Evolutionary conservation across 1,140 invertebrate genomes (phyloP).

Genomic region (Zaprionus africanus): DNA sequence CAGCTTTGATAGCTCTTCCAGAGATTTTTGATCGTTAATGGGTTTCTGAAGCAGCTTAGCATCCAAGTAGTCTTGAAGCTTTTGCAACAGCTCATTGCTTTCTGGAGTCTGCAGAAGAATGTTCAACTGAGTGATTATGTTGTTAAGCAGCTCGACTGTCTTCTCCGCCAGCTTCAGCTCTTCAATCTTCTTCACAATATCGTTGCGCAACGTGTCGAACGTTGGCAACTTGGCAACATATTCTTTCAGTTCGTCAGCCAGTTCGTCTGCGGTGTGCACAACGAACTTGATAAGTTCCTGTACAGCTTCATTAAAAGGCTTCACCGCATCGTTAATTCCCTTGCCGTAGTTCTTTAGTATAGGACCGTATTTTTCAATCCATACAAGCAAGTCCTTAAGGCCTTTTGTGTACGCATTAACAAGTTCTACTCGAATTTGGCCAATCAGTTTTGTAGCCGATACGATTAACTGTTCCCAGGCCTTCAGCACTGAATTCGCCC

Average conservation of each 20-base stretch:
- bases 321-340: constrained; percentile 85
- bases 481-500: constrained; percentile 85
- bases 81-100: constrained; percentile 85
- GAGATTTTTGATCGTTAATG: constrained; percentile 85
- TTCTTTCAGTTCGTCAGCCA: constrained; percentile 84
- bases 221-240: constrained; percentile 86
- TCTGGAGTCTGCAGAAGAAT: constrained; percentile 86
- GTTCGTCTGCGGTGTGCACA: constrained; percentile 85
- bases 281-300: constrained; percentile 85
- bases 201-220: constrained; percentile 55
- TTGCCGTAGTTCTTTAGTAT: constrained; percentile 88
- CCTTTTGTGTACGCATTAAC: constrained; percentile 43
- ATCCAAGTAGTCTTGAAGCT: constrained; percentile 86
- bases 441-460: constrained; percentile 43
- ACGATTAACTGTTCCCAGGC: constrained; percentile 61
- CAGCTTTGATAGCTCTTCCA: constrained; percentile 86
- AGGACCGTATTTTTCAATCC: constrained; percentile 86
- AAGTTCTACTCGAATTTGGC: constrained; percentile 55
- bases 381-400: constrained; percentile 51
- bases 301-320: constrained; percentile 85
- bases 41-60: constrained; percentile 84
- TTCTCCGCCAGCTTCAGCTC: constrained; percentile 84
- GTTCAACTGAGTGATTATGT: constrained; percentile 85
- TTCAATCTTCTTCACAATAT: constrained; percentile 56
- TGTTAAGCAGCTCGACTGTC: constrained; percentile 84